Evolutionary conservation across 2,888 invertebrate genomes (phyloP).

Genomic region (Oxystoma pomonae): DNA sequence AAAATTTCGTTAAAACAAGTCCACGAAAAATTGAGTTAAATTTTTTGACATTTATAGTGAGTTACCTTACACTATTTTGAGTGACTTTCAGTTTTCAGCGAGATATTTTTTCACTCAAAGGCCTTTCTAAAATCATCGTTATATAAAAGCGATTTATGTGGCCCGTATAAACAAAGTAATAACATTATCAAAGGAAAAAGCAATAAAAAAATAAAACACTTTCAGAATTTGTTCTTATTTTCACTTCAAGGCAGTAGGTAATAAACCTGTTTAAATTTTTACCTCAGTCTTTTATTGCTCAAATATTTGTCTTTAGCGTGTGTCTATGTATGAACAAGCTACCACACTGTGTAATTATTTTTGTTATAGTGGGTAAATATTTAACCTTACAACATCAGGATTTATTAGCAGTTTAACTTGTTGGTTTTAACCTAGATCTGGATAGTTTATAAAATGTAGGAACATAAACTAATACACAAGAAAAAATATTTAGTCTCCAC

Average conservation of each 20-base stretch:
- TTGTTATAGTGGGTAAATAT: background rate
- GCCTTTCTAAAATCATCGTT: no score
- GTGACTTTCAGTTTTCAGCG: no score
- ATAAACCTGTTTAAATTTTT: background rate
- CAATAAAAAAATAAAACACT: background rate
- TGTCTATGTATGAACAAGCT: background rate
- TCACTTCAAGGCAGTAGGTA: background rate
- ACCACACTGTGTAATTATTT: background rate
- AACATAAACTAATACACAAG: background rate
- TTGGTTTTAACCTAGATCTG: background rate
- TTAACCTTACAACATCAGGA: background rate
- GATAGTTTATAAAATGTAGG: background rate
- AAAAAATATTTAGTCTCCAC: no score
- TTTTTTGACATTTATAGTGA: no score
- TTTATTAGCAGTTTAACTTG: background rate
- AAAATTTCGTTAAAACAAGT: no score
- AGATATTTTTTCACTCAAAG: no score
- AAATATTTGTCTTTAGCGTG: background rate
- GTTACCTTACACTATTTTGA: no score
- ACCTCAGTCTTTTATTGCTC: background rate
- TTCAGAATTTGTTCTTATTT: background rate
- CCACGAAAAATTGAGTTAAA: no score
- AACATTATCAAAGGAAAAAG: background rate
- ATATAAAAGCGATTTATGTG: no score
- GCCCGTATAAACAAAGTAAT: background rate